Evolutionary conservation across 2,888 invertebrate genomes (phyloP), one percentile per base, ranked within the genome.

Genomic region (Scaptomyza polygonia): DNA sequence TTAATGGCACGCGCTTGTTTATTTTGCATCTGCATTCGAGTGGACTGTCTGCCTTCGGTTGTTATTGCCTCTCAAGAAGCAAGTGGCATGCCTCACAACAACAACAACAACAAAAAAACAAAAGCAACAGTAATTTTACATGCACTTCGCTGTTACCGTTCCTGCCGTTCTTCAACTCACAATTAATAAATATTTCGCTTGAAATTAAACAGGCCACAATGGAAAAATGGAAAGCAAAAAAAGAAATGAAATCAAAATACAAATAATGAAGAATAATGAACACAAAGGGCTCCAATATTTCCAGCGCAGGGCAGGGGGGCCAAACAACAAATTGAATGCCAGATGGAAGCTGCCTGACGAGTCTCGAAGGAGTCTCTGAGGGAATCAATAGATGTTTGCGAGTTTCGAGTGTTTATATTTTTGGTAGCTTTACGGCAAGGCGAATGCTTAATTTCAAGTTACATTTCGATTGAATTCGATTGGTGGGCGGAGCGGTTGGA

Each of bases 21-120:
- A 30, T 36, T 36, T 52, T 14, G 47, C 39, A 40, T 25, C 42
- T 49, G 57, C 27, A 30, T 27, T 36, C 29, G 29, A 47, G 29
- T 18, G 54, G 63, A 14, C 25, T 30, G 30, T 0, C 30, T 12
- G 47, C 30, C 47, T 14, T 1, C 29, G 14, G 2, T 5, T 14
- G 12, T 11, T 21, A 29, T 9, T 16, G 45, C 36, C n/a, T 9
- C 62, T 25, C 9, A 21, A 32, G 36, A 4, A 0, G 63, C 74
- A 62, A 79, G 65, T 83, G 84, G 86, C 77, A 77, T 86, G 70
- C 74, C 64, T 52, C 63, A 66, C n/a, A n/a, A n/a, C n/a, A n/a
- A n/a, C n/a, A n/a, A n/a, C n/a, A n/a, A n/a, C n/a, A n/a, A n/a
- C n/a, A n/a, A n/a, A n/a, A 67, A 65, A 52, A 67, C 27, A n/a